phyloP scores from a whole-genome alignment of 2,113 vertebrate genomes.

The Naja naja region DNA sequence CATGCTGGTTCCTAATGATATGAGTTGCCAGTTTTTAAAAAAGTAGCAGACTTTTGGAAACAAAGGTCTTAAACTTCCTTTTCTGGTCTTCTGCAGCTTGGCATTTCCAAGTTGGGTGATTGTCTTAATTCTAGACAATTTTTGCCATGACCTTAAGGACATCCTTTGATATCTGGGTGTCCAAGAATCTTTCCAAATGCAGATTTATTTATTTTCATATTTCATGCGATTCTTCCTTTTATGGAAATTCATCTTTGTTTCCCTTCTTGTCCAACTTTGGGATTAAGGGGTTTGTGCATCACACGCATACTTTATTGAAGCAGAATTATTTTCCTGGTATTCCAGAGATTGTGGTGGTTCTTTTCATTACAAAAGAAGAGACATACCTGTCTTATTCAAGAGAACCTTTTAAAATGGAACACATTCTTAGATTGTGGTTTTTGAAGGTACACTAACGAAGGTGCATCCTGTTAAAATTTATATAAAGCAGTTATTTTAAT shows the following conservation, averaged over 20 bases:
- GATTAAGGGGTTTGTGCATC: background rate
- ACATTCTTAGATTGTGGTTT: background rate
- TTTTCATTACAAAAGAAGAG: background rate
- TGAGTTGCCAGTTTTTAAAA: background rate
- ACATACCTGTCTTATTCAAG: background rate
- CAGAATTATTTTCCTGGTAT: background rate
- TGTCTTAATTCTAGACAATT: background rate
- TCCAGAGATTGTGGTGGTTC: background rate
- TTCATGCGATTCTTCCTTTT: background rate
- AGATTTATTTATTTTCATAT: background rate
- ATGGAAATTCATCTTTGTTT: background rate
- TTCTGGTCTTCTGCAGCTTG: background rate
- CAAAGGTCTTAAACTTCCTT: background rate
- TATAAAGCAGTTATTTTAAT: background rate
- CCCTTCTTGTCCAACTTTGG: background rate
- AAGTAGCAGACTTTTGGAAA: background rate
- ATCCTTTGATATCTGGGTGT: background rate
- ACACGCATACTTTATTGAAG: background rate
- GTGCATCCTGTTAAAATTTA: background rate
- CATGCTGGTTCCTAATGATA: background rate
- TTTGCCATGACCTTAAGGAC: background rate
- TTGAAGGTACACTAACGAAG: background rate
- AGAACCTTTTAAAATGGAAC: background rate
- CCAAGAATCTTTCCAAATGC: background rate
- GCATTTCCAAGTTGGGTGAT: background rate